These are phyloP conservation scores for Leptodirus hochenwartii DNA, from an alignment of 2,888 invertebrate species.

Conservation along the genomic window DNA sequence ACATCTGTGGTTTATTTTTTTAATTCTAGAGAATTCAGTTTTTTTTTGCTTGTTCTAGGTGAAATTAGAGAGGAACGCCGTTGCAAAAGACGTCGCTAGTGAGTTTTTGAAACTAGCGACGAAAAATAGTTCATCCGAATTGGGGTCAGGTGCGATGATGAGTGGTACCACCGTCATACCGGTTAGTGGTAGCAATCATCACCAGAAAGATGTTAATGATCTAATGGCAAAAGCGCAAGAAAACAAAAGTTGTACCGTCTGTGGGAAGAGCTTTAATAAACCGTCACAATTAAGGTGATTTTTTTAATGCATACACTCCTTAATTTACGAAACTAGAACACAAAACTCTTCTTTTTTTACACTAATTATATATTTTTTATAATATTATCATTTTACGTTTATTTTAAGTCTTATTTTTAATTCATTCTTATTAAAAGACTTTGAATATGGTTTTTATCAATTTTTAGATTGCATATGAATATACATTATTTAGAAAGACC, in stretches of 20 bases:
- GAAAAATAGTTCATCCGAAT: constrained; percentile 15
- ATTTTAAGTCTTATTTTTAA: background rate
- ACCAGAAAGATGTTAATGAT: constrained; percentile 23
- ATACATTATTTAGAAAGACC: constrained; percentile 91
- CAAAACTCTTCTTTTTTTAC: constrained; percentile 3
- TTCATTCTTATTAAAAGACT: too few species aligned
- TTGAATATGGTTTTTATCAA: too few species aligned
- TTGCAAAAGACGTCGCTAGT: constrained; percentile 45
- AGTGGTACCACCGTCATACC: background rate
- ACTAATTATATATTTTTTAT: background rate
- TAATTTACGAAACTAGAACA: constrained; percentile 2
- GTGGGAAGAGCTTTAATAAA: constrained; percentile 83
- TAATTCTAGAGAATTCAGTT: too few species aligned
- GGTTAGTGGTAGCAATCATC: constrained; percentile 8
- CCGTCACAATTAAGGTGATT: constrained; percentile 60
- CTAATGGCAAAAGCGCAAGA: constrained; percentile 27
- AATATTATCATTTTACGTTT: constrained; percentile 1
- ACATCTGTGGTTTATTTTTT: too few species aligned
- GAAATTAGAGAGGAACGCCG: constrained; percentile 27
- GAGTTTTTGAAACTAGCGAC: constrained; percentile 44
- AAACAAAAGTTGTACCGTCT: constrained; percentile 39
- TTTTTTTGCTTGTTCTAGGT: too few species aligned
- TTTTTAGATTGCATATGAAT: constrained; percentile 62
- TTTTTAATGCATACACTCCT: background rate
- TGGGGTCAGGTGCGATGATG: constrained; percentile 1